phyloP scores from a whole-genome alignment of 2,888 invertebrate species.

The Agrochola macilenta region DNA sequence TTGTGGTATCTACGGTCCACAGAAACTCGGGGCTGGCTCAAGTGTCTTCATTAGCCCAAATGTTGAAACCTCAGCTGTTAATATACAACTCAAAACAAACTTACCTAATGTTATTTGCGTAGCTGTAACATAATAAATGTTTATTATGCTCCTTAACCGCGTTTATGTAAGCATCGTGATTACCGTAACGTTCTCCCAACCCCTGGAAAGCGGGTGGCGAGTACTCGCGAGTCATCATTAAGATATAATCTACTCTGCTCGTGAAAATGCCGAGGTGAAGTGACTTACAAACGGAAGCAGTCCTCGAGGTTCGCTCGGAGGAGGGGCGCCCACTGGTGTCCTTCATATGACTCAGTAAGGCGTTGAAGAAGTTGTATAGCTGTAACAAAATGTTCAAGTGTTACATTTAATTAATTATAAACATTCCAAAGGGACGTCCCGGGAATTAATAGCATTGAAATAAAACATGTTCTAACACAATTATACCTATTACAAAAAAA shows the following conservation, averaged over 20 bases:
- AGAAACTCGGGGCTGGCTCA: conserved; percentile 41
- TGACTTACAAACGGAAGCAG: conserved; percentile 91
- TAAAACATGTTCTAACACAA: conserved; percentile 30
- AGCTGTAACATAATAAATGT: conserved; percentile 42
- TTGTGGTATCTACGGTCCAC: conserved; percentile 23
- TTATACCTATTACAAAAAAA: conserved; percentile 25
- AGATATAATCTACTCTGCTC: conserved; percentile 55
- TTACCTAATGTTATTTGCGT: conserved; percentile 31
- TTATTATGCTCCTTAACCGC: conserved; percentile 39
- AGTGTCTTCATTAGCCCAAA: conserved; percentile 50
- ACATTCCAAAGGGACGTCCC: conserved; percentile 26
- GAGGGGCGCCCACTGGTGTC: conserved; percentile 91
- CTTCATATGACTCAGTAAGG: conserved; percentile 96
- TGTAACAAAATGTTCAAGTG: conserved; percentile 87
- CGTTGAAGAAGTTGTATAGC: conserved; percentile 98
- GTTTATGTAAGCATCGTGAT: conserved; percentile 42
- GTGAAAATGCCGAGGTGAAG: conserved; percentile 61
- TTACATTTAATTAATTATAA: conserved; percentile 45
- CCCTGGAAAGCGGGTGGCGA: conserved; percentile 25
- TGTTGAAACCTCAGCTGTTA: conserved; percentile 40
- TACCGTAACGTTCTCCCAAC: conserved; percentile 36
- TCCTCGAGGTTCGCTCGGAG: conserved; percentile 92
- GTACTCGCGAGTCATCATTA: conserved; percentile 48
- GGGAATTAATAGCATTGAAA: conserved; percentile 30
- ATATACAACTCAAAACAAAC: conserved; percentile 38